Base-by-base conservation (phyloP, 2,797 vertebrate genomes). In the Acrossocheilus wenchowensis region DNA sequence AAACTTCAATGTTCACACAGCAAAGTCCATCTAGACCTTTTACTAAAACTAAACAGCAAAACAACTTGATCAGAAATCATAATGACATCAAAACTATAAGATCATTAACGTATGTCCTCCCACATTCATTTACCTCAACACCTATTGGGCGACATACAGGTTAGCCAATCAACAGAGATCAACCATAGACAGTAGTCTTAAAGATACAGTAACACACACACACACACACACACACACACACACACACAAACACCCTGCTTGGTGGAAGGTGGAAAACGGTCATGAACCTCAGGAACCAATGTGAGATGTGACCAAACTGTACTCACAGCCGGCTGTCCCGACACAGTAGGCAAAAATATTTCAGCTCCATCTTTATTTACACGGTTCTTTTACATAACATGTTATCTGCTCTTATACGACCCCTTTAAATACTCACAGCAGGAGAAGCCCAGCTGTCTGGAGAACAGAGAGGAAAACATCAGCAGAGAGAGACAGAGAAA, bases 391-490 rank as follows among this genome's bases (percentile, higher is more conserved):
- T 78, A 52, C 73, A 41, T 78, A 78, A 84, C 73, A 10, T 41
- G 73, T 84, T 54, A 68, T 84, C 73, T 68, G 30, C 34, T 84
- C 45, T 64, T 34, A 15, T 75, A 64, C 41, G 57, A 83, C 72
- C 82, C 41, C 30, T 68, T 78, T 66, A 68, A 84, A 78, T 66
- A 69, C 60, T 84, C 62, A 2, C 83, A 84, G 74, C 77, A 84
- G 73, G 66, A 87, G 73, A 84, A 78, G 74, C n/a, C 73, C 83
- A 84, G 73, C 73, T 84, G 83, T 78, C 62, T 84, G 21, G 30
- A 85, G 26, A 48, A 45, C 17, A 52, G 43, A 30, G 57, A 66
- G 57, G 4, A 15, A 41, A 62, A 78, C 43, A 43, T 41, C 23
- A 48, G 41, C 15, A 34, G 30, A 69, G 64, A n/a, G 39, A 45